Base-by-base conservation (phyloP, 1,140 invertebrate genomes). In the Hirudo medicinalis region DNA sequence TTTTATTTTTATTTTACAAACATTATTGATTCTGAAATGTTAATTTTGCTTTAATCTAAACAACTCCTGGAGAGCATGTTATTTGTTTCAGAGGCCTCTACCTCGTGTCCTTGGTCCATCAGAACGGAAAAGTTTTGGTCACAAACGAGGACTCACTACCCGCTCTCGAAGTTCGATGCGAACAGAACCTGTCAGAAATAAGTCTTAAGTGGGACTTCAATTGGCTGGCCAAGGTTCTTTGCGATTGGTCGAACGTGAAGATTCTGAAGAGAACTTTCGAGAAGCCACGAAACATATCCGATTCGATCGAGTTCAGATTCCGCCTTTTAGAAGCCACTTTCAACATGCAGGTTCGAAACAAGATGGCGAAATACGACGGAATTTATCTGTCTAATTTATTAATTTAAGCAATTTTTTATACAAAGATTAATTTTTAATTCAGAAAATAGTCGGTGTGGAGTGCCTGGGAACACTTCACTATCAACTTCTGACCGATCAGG, bases 161-260 rank as follows among this genome's bases (percentile, higher is more conserved):
- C 9, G 29, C 57, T 32, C 22, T 63, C 57, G 57, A 63, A 63
- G 29, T 63, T 25, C 57, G 29, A 63, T 63, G 57, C 29, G 57
- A 63, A 63, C 57, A 63, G 20, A 63, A 22, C 57, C 57, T 32
- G 22, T 63, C 57, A 25, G 22, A 22, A 3, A 15, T 63, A 3
- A 32, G 22, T 11, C 57, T 63, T 6, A 63, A 63, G 29, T 63
- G 22, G 22, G 57, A 63, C 29, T 63, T 63, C 20, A 25, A 63
- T 32, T 63, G 57, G 57, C 19, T 63, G 22, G 22, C 57, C 57
- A 63, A 63, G 29, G 57, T 63, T 63, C 22, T 63, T 32, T 63
- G 57, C 57, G 29, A 63, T 32, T 63, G 57, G 57, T 63, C 57
- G 29, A 63, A 63, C 29, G 57, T 63, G 57, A 63, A 63, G 19